Evolutionary conservation across 2,797 vertebrate genomes (phyloP).

Genomic region (Centroberyx gerrardi): DNA sequence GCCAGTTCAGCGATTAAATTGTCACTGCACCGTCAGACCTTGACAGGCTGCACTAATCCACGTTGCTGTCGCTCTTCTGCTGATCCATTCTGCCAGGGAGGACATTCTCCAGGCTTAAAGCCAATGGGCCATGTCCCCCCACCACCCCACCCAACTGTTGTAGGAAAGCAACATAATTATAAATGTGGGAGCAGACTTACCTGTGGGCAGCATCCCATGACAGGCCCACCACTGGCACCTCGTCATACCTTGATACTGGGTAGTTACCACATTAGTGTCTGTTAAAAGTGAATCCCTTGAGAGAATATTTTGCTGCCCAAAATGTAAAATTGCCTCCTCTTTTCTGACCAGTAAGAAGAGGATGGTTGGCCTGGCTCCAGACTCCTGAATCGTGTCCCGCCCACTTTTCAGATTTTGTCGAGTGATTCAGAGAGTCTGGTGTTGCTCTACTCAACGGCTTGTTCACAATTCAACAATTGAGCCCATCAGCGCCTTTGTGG

Average conservation of each 20-base stretch:
- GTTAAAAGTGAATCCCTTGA: constrained; percentile 18
- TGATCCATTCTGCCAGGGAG: constrained; percentile 75
- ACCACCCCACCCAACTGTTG: constrained; percentile 49
- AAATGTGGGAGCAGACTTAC: constrained; percentile 56
- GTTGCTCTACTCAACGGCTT: too few species aligned
- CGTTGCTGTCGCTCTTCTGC: constrained; percentile 68
- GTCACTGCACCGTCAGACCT: constrained; percentile 83
- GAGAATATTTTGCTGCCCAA: background rate
- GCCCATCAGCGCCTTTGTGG: too few species aligned
- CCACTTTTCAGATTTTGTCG: too few species aligned
- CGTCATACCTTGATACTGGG: constrained; percentile 9
- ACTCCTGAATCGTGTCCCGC: too few species aligned
- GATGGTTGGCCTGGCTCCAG: too few species aligned
- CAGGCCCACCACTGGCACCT: constrained; percentile 16
- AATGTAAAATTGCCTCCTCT: background rate
- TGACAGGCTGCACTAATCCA: constrained; percentile 85
- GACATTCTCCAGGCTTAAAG: constrained; percentile 74
- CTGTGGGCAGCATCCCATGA: constrained; percentile 55
- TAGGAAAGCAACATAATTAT: constrained; percentile 62
- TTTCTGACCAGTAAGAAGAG: constrained; percentile 7
- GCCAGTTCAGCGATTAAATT: constrained; percentile 83
- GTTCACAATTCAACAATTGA: too few species aligned
- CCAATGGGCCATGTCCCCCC: constrained; percentile 77
- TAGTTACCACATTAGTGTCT: constrained; percentile 35
- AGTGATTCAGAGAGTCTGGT: too few species aligned